These are phyloP conservation scores for Mactra quadrangularis DNA, from an alignment of 1,140 invertebrate genomes.

Conservation along the genomic window DNA sequence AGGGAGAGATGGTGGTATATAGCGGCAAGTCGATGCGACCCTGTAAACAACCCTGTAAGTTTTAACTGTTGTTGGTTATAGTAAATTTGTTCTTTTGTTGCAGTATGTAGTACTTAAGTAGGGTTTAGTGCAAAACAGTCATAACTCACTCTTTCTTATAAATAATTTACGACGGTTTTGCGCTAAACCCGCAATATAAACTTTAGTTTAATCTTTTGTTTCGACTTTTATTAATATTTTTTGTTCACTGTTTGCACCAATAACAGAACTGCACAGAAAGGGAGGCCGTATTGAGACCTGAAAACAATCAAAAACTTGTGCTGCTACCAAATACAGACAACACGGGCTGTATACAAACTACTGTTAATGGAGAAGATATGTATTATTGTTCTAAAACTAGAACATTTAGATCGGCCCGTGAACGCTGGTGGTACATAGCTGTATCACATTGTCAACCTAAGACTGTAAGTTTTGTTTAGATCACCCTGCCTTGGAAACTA, in stretches of 20 bases:
- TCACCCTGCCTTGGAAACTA: too few relatives aligned
- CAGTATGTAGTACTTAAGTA: neutral
- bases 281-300: constrained; percentile 52
- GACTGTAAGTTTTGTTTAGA: constrained; percentile 56
- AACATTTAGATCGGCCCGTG: constrained; percentile 74
- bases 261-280: constrained; percentile 66
- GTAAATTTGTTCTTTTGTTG: neutral
- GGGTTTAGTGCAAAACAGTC: too few relatives aligned
- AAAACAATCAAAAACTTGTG: constrained; percentile 67
- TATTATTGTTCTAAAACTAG: constrained; percentile 62
- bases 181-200: too few relatives aligned
- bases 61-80: neutral
- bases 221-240: neutral
- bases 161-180: too few relatives aligned
- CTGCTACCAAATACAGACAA: constrained; percentile 25
- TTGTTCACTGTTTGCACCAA: constrained; percentile 3
- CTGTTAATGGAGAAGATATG: constrained; percentile 28
- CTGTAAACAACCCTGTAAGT: constrained; percentile 26
- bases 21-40: constrained; percentile 76
- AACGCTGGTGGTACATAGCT: constrained; percentile 82
- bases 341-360: constrained; percentile 50
- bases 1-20: constrained; percentile 81
- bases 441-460: constrained; percentile 71
- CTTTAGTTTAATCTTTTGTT: neutral
- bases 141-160: too few relatives aligned